Evolutionary conservation across 2,113 vertebrate genomes (phyloP).

Genomic region (Dicrurus megarhynchus): DNA sequence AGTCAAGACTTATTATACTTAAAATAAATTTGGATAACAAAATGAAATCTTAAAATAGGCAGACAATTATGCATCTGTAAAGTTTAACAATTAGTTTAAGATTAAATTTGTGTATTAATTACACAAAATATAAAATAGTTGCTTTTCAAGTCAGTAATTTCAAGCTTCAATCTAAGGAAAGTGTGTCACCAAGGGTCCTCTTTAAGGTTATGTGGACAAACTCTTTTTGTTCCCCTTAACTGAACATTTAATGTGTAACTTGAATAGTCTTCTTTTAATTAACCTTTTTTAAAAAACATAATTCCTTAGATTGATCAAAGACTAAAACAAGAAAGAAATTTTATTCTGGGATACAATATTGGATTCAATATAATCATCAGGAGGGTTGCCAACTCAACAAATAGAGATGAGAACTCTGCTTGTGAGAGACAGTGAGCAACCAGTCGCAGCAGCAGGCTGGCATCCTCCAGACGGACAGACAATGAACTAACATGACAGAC

Average conservation of each 20-base stretch:
- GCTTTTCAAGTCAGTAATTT: background rate
- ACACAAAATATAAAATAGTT: background rate
- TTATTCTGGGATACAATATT: background rate
- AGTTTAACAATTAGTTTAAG: background rate
- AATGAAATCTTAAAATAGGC: background rate
- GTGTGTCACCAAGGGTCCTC: background rate
- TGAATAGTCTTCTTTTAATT: background rate
- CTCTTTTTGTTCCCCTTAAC: background rate
- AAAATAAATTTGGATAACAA: background rate
- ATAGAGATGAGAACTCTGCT: background rate
- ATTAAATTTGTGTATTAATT: background rate
- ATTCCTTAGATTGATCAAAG: background rate
- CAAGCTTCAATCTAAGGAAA: background rate
- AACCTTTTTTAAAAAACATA: background rate
- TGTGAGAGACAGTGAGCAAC: background rate
- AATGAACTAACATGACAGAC: background rate
- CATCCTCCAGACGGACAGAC: background rate
- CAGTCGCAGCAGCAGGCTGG: background rate
- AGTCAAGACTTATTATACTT: background rate
- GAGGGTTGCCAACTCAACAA: background rate
- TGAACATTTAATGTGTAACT: background rate
- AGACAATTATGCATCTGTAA: background rate
- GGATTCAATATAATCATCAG: background rate
- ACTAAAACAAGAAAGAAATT: background rate
- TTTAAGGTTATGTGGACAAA: background rate